These are phyloP conservation scores for Cottoperca gobio DNA, from an alignment of 2,797 vertebrate species.

Conservation along the genomic window DNA sequence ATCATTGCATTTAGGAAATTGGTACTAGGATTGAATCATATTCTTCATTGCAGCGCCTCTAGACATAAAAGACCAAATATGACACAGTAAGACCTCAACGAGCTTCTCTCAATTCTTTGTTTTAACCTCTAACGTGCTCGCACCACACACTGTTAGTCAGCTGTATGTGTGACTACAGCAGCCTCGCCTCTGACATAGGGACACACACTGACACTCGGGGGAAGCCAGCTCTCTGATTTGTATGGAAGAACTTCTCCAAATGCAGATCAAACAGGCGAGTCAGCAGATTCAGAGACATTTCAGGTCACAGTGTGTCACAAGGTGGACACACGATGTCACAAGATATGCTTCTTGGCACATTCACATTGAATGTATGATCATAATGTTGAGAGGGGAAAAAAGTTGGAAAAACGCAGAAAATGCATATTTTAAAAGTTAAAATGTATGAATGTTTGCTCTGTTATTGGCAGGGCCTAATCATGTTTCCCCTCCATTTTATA, in stretches of 20 bases:
- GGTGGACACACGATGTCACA: background rate
- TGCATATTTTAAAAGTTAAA: background rate
- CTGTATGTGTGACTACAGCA: too few relatives aligned
- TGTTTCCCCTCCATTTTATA: background rate
- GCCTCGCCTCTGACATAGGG: background rate
- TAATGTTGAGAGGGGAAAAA: background rate
- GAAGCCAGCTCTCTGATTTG: background rate
- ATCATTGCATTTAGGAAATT: constrained; percentile 1
- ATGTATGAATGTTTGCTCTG: background rate
- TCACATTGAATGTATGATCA: background rate
- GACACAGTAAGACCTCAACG: background rate
- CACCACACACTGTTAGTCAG: background rate
- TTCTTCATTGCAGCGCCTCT: background rate
- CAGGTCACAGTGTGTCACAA: constrained; percentile 12
- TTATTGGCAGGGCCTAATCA: too few relatives aligned
- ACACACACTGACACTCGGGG: background rate
- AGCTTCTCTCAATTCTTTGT: background rate
- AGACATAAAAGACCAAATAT: background rate
- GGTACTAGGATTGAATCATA: background rate
- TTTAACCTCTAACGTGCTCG: background rate
- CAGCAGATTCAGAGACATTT: constrained; percentile 7
- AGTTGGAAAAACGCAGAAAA: background rate
- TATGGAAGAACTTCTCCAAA: constrained; percentile 1
- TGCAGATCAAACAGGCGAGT: constrained; percentile 20
- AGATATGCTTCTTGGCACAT: background rate